Evolutionary conservation across 1,140 invertebrate genomes (phyloP).

Genomic region (Panagrolaimus sp.): DNA sequence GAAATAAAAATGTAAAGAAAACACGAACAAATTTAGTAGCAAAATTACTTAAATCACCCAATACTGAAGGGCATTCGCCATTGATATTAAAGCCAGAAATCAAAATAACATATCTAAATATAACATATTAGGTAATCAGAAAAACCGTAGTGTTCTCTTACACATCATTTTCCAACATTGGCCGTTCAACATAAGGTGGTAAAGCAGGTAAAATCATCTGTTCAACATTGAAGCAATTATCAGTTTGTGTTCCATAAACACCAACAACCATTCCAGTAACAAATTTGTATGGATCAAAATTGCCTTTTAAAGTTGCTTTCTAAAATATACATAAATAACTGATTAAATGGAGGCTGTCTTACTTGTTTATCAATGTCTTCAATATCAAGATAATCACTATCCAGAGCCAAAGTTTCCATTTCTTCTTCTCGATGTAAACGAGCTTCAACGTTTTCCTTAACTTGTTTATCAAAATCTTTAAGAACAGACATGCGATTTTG

Average conservation of each 20-base stretch:
- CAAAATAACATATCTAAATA: neutral
- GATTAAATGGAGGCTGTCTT: no score
- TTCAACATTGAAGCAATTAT: slow-evolving; percentile 1
- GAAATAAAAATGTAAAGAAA: neutral
- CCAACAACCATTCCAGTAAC: neutral
- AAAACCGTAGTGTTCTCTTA: neutral
- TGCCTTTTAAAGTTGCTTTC: neutral
- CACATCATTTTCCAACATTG: neutral
- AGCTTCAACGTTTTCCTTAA: neutral
- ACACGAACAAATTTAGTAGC: neutral
- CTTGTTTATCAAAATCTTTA: slow-evolving; percentile 8
- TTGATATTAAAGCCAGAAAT: neutral
- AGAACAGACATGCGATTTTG: neutral
- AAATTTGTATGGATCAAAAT: neutral
- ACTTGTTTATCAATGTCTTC: neutral
- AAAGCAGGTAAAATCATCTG: neutral
- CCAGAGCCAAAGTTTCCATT: neutral
- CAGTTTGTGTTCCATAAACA: neutral
- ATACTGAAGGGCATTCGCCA: neutral
- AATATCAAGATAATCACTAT: neutral
- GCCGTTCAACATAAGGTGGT: neutral
- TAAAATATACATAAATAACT: no score
- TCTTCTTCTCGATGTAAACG: neutral
- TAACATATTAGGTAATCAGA: neutral
- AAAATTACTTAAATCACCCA: neutral